These are phyloP conservation scores for Dryomyza anilis DNA, from an alignment of 2,888 invertebrate species.

Conservation along the genomic window DNA sequence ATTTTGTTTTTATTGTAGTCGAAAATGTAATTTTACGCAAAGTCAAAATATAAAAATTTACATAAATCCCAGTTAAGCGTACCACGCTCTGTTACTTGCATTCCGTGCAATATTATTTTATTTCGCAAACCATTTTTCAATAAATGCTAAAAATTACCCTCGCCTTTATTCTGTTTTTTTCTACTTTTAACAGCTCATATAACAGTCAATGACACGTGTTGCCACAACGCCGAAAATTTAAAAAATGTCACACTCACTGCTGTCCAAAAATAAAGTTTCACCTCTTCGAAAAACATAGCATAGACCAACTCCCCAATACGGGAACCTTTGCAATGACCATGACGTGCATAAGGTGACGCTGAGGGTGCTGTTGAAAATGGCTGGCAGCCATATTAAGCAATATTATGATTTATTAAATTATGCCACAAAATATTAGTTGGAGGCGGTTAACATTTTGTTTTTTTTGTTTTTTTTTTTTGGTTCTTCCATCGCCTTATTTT, in stretches of 20 bases:
- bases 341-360: neutral
- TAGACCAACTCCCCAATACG: neutral
- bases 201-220: slow-evolving; percentile 13
- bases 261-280: neutral
- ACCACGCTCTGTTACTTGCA: neutral
- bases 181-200: slow-evolving; percentile 1
- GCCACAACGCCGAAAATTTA: neutral
- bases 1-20: no score
- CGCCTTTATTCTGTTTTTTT: neutral
- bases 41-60: no score
- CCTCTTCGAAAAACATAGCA: neutral
- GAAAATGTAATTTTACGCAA: no score
- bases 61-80: neutral
- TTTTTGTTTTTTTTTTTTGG: no score
- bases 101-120: no score
- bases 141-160: neutral
- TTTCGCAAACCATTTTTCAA: neutral
- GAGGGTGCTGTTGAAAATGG: neutral
- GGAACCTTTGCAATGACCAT: neutral
- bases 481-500: no score
- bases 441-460: no score
- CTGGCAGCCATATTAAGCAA: neutral
- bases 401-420: slow-evolving; percentile 15
- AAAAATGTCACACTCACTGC: neutral
- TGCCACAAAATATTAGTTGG: no score